Evolutionary conservation across 2,888 invertebrate genomes (phyloP).

Genomic region (Nasonovia ribisnigri): DNA sequence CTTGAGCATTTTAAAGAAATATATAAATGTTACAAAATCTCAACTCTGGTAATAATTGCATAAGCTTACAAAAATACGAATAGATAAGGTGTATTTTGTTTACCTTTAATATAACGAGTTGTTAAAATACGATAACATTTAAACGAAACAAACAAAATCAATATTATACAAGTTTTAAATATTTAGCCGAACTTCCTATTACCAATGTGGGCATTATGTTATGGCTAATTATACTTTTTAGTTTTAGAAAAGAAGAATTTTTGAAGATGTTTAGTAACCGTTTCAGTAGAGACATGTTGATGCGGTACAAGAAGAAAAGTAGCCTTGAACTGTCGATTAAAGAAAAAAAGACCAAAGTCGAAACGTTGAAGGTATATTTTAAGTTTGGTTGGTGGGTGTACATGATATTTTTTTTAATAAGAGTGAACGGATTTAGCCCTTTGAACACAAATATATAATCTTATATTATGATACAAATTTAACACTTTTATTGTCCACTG

Average conservation of each 20-base stretch:
- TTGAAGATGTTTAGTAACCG: not conserved
- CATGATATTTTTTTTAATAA: not conserved
- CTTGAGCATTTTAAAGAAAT: no score
- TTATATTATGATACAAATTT: no score
- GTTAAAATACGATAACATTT: no score
- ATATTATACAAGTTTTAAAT: not conserved
- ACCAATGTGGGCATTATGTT: not conserved
- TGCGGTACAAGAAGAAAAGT: not conserved
- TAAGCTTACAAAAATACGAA: no score
- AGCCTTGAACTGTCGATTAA: not conserved
- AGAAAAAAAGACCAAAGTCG: not conserved
- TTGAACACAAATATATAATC: no score
- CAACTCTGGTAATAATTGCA: no score
- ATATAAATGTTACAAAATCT: no score
- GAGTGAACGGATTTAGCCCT: no score
- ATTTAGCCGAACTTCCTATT: not conserved
- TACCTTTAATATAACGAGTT: no score
- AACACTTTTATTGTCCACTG: no score
- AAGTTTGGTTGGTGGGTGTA: not conserved
- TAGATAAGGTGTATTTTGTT: no score
- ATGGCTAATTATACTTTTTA: not conserved
- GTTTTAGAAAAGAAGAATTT: conserved; percentile 12
- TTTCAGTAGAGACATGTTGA: not conserved
- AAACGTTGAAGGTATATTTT: not conserved
- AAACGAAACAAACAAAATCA: no score